These are phyloP conservation scores for Uloborus plumipes DNA, from an alignment of 2,888 invertebrate species.

Conservation along the genomic window DNA sequence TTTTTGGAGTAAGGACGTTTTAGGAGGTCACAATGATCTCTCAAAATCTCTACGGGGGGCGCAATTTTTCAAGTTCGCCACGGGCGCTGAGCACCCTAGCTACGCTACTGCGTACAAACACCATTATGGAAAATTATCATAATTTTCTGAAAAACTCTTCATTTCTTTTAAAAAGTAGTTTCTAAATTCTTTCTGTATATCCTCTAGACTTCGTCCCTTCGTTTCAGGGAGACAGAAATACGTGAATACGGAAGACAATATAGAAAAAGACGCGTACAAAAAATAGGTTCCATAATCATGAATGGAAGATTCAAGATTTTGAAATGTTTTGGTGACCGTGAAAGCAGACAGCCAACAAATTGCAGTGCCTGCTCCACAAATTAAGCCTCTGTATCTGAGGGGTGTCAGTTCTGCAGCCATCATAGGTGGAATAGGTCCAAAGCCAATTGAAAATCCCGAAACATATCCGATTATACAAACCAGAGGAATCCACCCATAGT, in stretches of 20 bases:
- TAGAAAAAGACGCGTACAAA: conserved; percentile 78
- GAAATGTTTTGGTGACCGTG: conserved; percentile 82
- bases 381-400: conserved; percentile 86
- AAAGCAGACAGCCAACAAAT: conserved; percentile 94
- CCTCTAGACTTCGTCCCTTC: conserved; percentile 90
- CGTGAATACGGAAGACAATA: conserved; percentile 42
- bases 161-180: neutral
- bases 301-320: conserved; percentile 76
- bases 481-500: conserved; percentile 80
- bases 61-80: no score
- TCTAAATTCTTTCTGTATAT: conserved; percentile 75
- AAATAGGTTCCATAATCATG: conserved; percentile 83
- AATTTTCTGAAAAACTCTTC: neutral
- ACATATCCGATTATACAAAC: conserved; percentile 86
- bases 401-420: conserved; percentile 95
- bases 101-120: no score
- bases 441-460: conserved; percentile 87
- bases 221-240: conserved; percentile 89
- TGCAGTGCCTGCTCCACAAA: conserved; percentile 88
- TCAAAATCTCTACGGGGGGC: no score
- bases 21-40: no score
- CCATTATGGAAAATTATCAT: neutral
- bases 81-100: no score
- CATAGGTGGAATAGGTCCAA: conserved; percentile 89
- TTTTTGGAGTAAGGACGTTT: no score